phyloP scores from a whole-genome alignment of 2,888 invertebrate species.

The Amphipyra tragopoginis region DNA sequence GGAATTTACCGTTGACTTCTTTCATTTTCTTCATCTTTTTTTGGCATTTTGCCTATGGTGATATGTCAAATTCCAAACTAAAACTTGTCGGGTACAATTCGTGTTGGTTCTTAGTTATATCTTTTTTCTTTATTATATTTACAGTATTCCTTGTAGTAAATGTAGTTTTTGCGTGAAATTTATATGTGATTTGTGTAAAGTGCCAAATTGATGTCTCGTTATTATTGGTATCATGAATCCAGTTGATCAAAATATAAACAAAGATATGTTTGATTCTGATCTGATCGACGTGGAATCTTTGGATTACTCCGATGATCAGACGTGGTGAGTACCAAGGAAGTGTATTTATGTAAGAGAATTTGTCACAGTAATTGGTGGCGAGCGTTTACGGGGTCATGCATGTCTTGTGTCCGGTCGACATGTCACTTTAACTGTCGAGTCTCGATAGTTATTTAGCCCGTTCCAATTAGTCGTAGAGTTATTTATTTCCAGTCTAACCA shows the following conservation, averaged over 20 bases:
- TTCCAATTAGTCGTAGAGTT: constrained; percentile 50
- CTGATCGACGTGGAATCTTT: constrained; percentile 90
- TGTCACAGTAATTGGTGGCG: constrained; percentile 18
- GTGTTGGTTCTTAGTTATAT: constrained; percentile 79
- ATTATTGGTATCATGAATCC: constrained; percentile 84
- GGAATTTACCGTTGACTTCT: constrained; percentile 78
- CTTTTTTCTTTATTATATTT: constrained; percentile 81
- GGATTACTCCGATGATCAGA: constrained; percentile 90
- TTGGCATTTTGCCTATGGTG: constrained; percentile 76
- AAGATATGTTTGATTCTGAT: constrained; percentile 88
- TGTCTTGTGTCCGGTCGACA: constrained; percentile 60
- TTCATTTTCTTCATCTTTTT: constrained; percentile 66
- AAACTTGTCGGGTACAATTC: constrained; percentile 82
- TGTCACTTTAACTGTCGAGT: constrained; percentile 62
- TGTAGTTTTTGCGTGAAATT: constrained; percentile 80
- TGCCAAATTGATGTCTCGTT: constrained; percentile 88
- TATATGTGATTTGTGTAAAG: constrained; percentile 81
- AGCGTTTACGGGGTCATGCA: constrained; percentile 54
- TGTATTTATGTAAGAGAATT: constrained; percentile 36
- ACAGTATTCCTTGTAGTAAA: constrained; percentile 78
- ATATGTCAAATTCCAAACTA: constrained; percentile 87
- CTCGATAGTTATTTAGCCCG: constrained; percentile 50
- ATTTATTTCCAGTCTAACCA: constrained; percentile 63
- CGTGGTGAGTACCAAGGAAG: constrained; percentile 84
- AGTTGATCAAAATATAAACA: constrained; percentile 89